These are phyloP conservation scores for Heliconius melpomene DNA, from an alignment of 1,140 invertebrate species.

Conservation along the genomic window DNA sequence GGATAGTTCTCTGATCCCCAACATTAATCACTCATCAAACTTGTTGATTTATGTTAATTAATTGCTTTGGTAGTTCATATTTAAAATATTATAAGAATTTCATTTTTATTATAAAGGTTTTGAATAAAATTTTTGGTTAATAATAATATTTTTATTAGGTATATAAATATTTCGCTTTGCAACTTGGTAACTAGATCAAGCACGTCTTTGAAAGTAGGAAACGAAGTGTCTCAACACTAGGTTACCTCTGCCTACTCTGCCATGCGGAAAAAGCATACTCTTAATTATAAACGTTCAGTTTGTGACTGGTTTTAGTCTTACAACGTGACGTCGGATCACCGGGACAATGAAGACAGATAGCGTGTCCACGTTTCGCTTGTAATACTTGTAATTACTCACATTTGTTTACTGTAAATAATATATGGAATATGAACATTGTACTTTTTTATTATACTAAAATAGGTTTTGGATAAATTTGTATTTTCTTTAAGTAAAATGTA, in stretches of 20 bases:
- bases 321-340: neutral
- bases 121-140: neutral
- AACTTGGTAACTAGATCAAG: too few species aligned
- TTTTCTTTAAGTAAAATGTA: too few species aligned
- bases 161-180: too few species aligned
- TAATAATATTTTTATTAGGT: too few species aligned
- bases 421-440: too few species aligned
- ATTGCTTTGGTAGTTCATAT: neutral
- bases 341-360: constrained; percentile 19
- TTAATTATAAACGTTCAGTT: constrained; percentile 2
- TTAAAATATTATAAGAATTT: neutral
- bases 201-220: too few species aligned
- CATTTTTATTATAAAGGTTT: neutral
- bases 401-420: neutral
- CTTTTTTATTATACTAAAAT: too few species aligned
- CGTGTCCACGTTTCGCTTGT: constrained; percentile 6
- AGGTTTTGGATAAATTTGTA: too few species aligned
- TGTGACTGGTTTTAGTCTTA: neutral
- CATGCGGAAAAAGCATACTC: too few species aligned
- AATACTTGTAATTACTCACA: constrained; percentile 5
- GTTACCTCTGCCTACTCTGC: too few species aligned
- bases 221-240: too few species aligned
- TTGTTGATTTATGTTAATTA: constrained; percentile 12
- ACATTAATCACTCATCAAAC: constrained; percentile 10
- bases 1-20: neutral